Percentiles rank a stretch among this genome's conserved stretches.
phyloP scores from a whole-genome alignment of 2,888 invertebrate genomes.

The Lacanobia oleracea region DNA sequence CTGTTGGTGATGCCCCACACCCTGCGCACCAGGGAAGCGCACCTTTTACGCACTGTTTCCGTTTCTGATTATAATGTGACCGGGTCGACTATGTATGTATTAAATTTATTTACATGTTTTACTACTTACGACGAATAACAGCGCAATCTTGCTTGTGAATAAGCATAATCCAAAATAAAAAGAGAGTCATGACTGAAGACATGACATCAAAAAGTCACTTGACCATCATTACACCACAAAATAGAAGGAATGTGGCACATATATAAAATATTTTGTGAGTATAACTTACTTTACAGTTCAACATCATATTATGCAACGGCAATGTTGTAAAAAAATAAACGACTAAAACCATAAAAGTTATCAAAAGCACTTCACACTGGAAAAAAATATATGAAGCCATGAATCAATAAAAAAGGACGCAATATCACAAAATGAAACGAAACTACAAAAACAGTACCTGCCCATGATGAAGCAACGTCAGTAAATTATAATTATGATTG shows the following conservation, averaged over 20 bases:
- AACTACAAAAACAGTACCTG: neutral
- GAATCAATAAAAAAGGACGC: neutral
- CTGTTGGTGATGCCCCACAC: too few species aligned
- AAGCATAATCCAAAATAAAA: constrained; percentile 35
- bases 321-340: constrained; percentile 51
- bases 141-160: constrained; percentile 42
- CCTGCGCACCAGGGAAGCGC: too few species aligned
- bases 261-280: constrained; percentile 6
- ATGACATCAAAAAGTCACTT: constrained; percentile 37
- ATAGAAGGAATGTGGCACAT: constrained; percentile 13
- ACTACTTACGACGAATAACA: constrained; percentile 50
- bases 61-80: too few species aligned
- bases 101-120: neutral
- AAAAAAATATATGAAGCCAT: neutral
- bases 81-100: neutral
- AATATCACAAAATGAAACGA: neutral
- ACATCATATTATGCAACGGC: constrained; percentile 21
- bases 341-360: constrained; percentile 54
- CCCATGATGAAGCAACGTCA: neutral
- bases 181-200: constrained; percentile 27
- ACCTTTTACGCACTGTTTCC: too few species aligned
- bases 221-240: constrained; percentile 43
- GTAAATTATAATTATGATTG: neutral
- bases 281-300: constrained; percentile 17
- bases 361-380: constrained; percentile 29